Evolutionary conservation across 2,113 vertebrate genomes (phyloP), one percentile per base, ranked within the genome.

Genomic region (Oryzias javanicus): DNA sequence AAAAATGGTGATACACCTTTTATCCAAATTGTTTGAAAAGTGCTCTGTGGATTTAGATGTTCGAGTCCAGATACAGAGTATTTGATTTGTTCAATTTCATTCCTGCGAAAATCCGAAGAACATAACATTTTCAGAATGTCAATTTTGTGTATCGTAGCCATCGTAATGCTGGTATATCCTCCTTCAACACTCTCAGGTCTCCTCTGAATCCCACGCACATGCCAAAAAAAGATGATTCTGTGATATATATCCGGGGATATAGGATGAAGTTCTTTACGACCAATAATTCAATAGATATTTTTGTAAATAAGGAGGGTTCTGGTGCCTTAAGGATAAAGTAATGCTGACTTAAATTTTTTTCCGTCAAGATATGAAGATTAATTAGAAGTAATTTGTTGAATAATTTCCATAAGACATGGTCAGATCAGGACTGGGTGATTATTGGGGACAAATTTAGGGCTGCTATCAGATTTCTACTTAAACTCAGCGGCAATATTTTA

Each of bases 51-150:
- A 87, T 87, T 89, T 83, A 86, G 79, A 87, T 87, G 40, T 62
- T 62, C 80, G 13, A 4, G 81, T 87, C 73, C 49, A 74, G 76
- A 85, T 83, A 85, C 69, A 63, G 79, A 72, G 65, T 81, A 82
- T 85, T 86, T 86, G 82, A 86, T 85, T 89, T 86, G 80, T 80
- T 83, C 79, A 84, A 87, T 89, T 87, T 83, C 74, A 86, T 72
- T 68, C 57, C 53, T 5, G 78, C 72, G 76, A 82, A 81, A 86
- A 80, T 74, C 76, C 74, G 76, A 75, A 78, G 76, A 83, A 70
- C 65, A 52, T 60, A 51, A 67, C 18, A 42, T 73, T 78, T 83
- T 78, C 77, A 74, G 83, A 86, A 87, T 86, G 76, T 86, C 85
- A 87, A 74, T 82, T 86, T 73, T 79, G 76, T 79, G 83, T 82